Conservation (phyloP, 2,113 vertebrate species). For the Plectropomus leopardus region DNA sequence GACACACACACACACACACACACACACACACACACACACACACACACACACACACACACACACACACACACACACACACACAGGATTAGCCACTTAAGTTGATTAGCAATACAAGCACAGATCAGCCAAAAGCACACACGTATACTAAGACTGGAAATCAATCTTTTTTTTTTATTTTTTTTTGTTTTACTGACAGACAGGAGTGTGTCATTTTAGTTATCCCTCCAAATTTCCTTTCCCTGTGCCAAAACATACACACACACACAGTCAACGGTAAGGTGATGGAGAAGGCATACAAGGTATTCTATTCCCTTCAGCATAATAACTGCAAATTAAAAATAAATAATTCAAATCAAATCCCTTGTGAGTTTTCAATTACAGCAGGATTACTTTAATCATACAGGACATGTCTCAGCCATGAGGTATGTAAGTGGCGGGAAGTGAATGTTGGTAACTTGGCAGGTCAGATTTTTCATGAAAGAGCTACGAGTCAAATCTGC, state of each 20-base stretch:
- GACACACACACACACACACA: neutral
- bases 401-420: slow-evolving; percentile 24
- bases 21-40: neutral
- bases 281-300: neutral
- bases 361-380: slow-evolving; percentile 11
- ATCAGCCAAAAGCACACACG: slow-evolving; percentile 28
- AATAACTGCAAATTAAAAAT: slow-evolving; percentile 33
- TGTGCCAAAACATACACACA: neutral
- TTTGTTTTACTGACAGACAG: neutral
- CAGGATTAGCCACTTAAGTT: neutral
- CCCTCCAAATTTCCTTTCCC: neutral
- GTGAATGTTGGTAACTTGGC: slow-evolving; percentile 15
- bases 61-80: neutral
- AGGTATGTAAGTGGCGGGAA: slow-evolving; percentile 45
- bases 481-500: slow-evolving; percentile 28
- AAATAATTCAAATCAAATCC: slow-evolving; percentile 28
- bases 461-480: slow-evolving; percentile 42
- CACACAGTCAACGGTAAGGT: neutral
- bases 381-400: slow-evolving; percentile 53
- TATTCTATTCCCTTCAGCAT: slow-evolving; percentile 50
- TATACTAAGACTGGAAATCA: too few relatives aligned
- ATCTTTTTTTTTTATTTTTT: too few relatives aligned
- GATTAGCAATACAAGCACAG: slow-evolving; percentile 36
- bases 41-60: neutral
- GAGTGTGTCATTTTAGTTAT: neutral